Base-by-base conservation (phyloP, 2,797 vertebrate genomes). In the Rhinogobio ventralis region DNA sequence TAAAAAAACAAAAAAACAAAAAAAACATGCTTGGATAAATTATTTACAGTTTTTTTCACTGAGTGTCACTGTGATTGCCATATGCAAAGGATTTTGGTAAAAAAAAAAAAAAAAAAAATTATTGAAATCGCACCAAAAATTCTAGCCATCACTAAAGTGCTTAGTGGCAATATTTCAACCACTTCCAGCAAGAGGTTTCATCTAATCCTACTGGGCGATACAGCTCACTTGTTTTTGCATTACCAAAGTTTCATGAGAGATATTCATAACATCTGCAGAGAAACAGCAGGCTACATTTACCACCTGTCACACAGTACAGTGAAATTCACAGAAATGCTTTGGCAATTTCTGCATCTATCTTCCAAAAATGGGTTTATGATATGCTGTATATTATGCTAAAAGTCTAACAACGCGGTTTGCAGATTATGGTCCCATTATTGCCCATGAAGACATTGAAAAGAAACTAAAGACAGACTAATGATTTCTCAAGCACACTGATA, bases 361-460 rank as follows among this genome's bases (percentile, higher is more conserved):
- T 36, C 9, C 1, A 13, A 66, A 51, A 46, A 64, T 66, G 81
- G 0, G 20, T 66, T 82, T 45, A 49, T 36, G 42, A 74, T n/a
- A 60, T 14, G 11, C 13, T 11, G 14, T 5, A 7, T 74, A 8
- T 66, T 39, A n/a, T 19, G 46, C 4, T 57, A 57, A 53, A 39
- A 57, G 88, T 81, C 7, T 55, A 20, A 36, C 8, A 42, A 89
- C 81, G 79, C 85, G 76, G 76, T 76, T 72, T 79, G 39, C 39
- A 79, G n/a, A 79, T 4, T 19, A 84, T 85, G 81, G 86, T 86
- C 78, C 78, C 80, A 81, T 91, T 87, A 83, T 39, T 88, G 78
- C 53, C 76, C 36, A 60, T 36, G 14, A 71, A 77, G 49, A 42
- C 23, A 76, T 13, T 45, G 17, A 1, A 69, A 10, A 33, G 25